Evolutionary conservation across 2,113 vertebrate genomes (phyloP), one percentile per base, ranked within the genome.

Genomic region (Neofelis nebulosa): DNA sequence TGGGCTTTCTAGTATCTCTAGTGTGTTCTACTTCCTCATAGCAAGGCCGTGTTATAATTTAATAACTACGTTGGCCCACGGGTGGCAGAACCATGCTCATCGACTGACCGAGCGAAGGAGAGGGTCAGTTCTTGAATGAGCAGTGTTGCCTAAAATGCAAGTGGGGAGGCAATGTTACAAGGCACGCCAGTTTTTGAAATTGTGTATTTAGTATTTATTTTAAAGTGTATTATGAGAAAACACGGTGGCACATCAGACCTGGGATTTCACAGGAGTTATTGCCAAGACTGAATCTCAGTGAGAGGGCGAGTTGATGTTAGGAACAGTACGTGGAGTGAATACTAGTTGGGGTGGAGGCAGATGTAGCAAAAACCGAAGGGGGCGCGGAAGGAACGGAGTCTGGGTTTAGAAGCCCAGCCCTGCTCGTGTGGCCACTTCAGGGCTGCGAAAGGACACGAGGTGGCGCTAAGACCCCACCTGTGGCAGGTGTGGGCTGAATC

Each of bases 81-180:
- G 29, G 16, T 12, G 31, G 41, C 25, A 7, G 16, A 16, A 25
- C 16, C 23, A 5, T 45, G 18, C 23, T 36, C 11, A 7, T 1
- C 0, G 3, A 5, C 4, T 1, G 45, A n/a, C 11, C 29, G 3
- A 0, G 3, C 0, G 0, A n/a, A 38, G 1, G 55, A 16, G 7
- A 25, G 1, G 0, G 8, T 27, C 7, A 11, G 15, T 36, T 41
- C 2, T 1, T 16, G 27, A 57, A 6, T 4, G 7, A 3, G 25
- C 61, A 4, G 2, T 2, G 13, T 0, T 6, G 21, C 36, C 65
- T 11, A 1, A 3, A 10, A 74, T 41, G 23, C 3, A 1, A 11
- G 38, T 1, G 2, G 52, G 12, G 41, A 66, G 50, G 38, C 0
- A 1, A 25, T 38, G 73, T 45, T 55, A 23, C 0, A 4, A 11